Percentiles rank a stretch among this genome's conserved stretches.
phyloP scores from a whole-genome alignment of 2,888 invertebrate genomes.

The Anthoptus insignis region DNA sequence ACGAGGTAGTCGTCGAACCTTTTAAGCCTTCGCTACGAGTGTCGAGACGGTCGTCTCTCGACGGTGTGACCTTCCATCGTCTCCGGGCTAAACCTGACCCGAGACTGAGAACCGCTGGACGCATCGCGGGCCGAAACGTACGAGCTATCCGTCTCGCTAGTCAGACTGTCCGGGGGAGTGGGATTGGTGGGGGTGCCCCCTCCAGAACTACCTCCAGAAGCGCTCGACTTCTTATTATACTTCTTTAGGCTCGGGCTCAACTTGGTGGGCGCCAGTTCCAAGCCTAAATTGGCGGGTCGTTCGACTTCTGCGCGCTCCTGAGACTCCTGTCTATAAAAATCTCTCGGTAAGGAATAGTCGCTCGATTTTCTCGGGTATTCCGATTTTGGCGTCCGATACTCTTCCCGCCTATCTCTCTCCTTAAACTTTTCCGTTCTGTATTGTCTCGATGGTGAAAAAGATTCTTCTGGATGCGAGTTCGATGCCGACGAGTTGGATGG shows the following conservation, averaged over 20 bases:
- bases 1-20: conserved; percentile 84
- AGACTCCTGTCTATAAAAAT: conserved; percentile 73
- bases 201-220: conserved; percentile 87
- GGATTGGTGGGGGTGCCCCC: conserved; percentile 93
- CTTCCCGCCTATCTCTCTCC: conserved; percentile 58
- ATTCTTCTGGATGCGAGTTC: conserved; percentile 82
- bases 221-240: conserved; percentile 85
- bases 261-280: conserved; percentile 90
- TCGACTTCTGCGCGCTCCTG: conserved; percentile 66
- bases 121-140: conserved; percentile 95
- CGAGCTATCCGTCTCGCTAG: conserved; percentile 94
- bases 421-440: conserved; percentile 62
- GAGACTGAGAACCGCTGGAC: conserved; percentile 89
- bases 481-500: conserved; percentile 91
- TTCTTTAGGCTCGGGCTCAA: conserved; percentile 93
- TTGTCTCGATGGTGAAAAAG: conserved; percentile 73
- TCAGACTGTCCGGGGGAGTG: conserved; percentile 94
- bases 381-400: conserved; percentile 65
- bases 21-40: conserved; percentile 82
- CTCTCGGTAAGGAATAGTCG: conserved; percentile 75
- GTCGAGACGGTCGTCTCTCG: conserved; percentile 67
- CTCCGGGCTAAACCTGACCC: conserved; percentile 93
- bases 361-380: conserved; percentile 59
- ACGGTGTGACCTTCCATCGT: conserved; percentile 82
- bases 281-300: conserved; percentile 82